A percentile compares a stretch with the other conserved stretches of the same genome.
Conservation (phyloP, 1,140 invertebrate genomes). For the Trachymyrmex cornetzi region DNA sequence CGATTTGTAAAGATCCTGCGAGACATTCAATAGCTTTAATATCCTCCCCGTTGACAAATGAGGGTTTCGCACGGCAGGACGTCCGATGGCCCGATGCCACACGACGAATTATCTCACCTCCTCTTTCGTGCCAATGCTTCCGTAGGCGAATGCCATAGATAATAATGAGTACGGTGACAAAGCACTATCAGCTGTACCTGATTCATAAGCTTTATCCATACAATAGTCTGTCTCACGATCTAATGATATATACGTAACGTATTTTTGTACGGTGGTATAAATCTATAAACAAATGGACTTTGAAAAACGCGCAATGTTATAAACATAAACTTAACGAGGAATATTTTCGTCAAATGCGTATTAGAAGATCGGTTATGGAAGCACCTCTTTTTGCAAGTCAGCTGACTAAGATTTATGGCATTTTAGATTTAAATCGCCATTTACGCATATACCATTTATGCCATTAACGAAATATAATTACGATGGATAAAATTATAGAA, state of each 20-base stretch:
- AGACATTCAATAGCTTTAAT: slow-evolving; percentile 78
- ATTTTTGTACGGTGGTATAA: background rate
- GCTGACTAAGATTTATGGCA: background rate
- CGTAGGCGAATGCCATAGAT: slow-evolving; percentile 63
- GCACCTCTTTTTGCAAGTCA: background rate
- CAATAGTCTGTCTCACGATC: background rate
- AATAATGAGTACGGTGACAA: slow-evolving; percentile 76
- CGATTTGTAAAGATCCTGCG: slow-evolving; percentile 77
- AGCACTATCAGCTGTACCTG: slow-evolving; percentile 55
- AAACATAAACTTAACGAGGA: background rate
- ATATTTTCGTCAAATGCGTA: background rate
- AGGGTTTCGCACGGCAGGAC: slow-evolving; percentile 72
- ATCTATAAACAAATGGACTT: background rate
- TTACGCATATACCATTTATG: background rate
- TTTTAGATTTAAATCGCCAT: slow-evolving; percentile 17
- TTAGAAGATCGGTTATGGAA: background rate
- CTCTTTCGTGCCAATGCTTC: slow-evolving; percentile 28
- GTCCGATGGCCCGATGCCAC: slow-evolving; percentile 73
- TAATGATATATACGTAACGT: background rate
- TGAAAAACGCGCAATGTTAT: background rate
- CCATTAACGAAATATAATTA: background rate
- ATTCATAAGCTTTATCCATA: slow-evolving; percentile 31
- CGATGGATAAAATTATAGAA: background rate
- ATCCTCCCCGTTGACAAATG: slow-evolving; percentile 81
- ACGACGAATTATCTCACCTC: slow-evolving; percentile 77